These are phyloP conservation scores for Marisa cornuarietis DNA, from an alignment of 1,140 invertebrate species.

Conservation along the genomic window DNA sequence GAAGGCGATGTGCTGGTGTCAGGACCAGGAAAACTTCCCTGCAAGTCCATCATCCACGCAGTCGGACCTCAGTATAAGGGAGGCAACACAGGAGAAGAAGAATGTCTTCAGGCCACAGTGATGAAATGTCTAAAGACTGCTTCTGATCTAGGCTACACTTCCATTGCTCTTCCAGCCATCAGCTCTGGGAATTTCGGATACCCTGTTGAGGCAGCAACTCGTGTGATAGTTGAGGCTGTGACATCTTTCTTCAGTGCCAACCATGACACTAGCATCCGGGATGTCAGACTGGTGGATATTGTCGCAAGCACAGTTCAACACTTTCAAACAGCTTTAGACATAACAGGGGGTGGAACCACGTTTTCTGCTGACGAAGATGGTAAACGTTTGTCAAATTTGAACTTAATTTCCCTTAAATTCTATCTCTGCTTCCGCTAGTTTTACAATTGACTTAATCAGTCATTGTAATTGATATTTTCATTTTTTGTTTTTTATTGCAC, in stretches of 20 bases:
- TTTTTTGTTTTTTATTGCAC: too few species aligned
- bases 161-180: constrained; percentile 34
- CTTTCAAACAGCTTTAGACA: not conserved
- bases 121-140: constrained; percentile 3
- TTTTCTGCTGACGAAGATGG: too few species aligned
- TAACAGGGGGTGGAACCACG: too few species aligned
- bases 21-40: constrained; percentile 26
- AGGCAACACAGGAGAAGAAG: constrained; percentile 4
- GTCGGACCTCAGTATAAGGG: constrained; percentile 40
- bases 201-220: constrained; percentile 23
- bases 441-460: too few species aligned
- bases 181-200: constrained; percentile 41
- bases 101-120: constrained; percentile 3
- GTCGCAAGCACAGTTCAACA: not conserved
- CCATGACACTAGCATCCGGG: constrained; percentile 14
- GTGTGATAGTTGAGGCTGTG: constrained; percentile 30
- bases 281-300: constrained; percentile 29
- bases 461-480: too few species aligned
- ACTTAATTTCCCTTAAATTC: too few species aligned
- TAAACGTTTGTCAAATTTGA: too few species aligned
- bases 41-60: constrained; percentile 36
- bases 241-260: constrained; percentile 22
- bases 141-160: not conserved
- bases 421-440: too few species aligned
- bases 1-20: constrained; percentile 23